phyloP scores from a whole-genome alignment of 2,113 vertebrate genomes.

The Salvelinus sp. region DNA sequence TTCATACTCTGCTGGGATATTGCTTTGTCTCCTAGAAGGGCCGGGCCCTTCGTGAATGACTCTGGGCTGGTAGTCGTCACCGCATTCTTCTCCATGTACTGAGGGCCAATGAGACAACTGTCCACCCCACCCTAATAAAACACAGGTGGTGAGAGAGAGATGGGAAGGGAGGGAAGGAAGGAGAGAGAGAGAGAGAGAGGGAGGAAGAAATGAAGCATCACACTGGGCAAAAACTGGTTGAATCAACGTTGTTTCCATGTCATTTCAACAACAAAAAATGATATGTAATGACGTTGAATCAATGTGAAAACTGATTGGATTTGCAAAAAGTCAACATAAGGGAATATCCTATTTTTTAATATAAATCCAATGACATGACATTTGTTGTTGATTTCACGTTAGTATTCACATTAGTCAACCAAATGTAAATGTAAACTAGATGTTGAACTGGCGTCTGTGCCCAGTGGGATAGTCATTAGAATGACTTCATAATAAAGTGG shows the following conservation, averaged over 20 bases:
- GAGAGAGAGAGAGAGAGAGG: neutral
- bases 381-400: no score
- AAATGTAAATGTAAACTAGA: no score
- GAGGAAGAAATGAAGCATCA: no score
- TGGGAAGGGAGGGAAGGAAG: neutral
- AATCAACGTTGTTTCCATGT: no score
- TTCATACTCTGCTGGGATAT: constrained; percentile 60
- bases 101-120: constrained; percentile 30
- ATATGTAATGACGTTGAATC: no score
- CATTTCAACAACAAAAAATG: neutral
- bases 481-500: neutral
- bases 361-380: no score
- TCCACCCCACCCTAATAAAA: constrained; percentile 52
- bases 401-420: no score
- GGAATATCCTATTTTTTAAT: no score
- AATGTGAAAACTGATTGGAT: no score
- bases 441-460: no score
- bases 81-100: constrained; percentile 12
- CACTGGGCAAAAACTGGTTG: no score
- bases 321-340: no score
- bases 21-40: constrained; percentile 52
- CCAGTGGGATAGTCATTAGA: neutral
- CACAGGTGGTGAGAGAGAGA: constrained; percentile 47
- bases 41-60: constrained; percentile 12
- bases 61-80: constrained; percentile 16